Evolutionary conservation across 2,888 invertebrate genomes (phyloP).

Genomic region (Aspidiotus destructor): DNA sequence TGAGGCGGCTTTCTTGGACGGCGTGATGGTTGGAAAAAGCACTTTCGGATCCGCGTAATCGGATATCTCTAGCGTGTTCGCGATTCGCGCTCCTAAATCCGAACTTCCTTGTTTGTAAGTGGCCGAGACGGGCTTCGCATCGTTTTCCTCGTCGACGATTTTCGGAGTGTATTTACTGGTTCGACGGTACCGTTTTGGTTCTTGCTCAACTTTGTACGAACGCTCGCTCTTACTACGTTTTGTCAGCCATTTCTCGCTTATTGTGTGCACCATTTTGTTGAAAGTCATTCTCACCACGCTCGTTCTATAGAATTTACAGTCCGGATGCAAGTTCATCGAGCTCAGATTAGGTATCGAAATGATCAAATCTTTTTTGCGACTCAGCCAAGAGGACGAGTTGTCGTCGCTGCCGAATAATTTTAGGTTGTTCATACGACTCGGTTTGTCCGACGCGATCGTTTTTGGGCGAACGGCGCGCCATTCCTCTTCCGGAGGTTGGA

Average conservation of each 20-base stretch:
- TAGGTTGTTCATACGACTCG: slow-evolving; percentile 51
- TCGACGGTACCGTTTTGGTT: not conserved
- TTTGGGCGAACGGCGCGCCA: slow-evolving; percentile 48
- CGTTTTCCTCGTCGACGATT: slow-evolving; percentile 34
- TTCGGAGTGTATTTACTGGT: not conserved
- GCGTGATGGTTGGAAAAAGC: slow-evolving; percentile 46
- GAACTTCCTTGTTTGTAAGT: slow-evolving; percentile 70
- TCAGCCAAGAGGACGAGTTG: not conserved
- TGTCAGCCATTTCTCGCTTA: slow-evolving; percentile 40
- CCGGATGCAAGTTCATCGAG: slow-evolving; percentile 54
- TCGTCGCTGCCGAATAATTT: slow-evolving; percentile 45
- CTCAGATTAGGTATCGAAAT: slow-evolving; percentile 42
- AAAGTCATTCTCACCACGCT: slow-evolving; percentile 37
- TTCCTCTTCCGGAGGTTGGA: slow-evolving; percentile 47
- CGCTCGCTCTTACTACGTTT: slow-evolving; percentile 41
- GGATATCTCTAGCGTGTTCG: slow-evolving; percentile 47
- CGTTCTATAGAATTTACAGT: slow-evolving; percentile 28
- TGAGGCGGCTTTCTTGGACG: slow-evolving; percentile 38
- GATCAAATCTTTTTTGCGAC: slow-evolving; percentile 37
- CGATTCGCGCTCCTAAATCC: slow-evolving; percentile 75
- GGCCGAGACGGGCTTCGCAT: slow-evolving; percentile 21
- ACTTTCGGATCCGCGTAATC: slow-evolving; percentile 76
- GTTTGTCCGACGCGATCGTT: slow-evolving; percentile 61
- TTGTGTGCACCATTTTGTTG: slow-evolving; percentile 39
- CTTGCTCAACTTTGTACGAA: slow-evolving; percentile 36